Evolutionary conservation across 2,797 vertebrate species (phyloP).

Genomic region (Enteromius anoplus): DNA sequence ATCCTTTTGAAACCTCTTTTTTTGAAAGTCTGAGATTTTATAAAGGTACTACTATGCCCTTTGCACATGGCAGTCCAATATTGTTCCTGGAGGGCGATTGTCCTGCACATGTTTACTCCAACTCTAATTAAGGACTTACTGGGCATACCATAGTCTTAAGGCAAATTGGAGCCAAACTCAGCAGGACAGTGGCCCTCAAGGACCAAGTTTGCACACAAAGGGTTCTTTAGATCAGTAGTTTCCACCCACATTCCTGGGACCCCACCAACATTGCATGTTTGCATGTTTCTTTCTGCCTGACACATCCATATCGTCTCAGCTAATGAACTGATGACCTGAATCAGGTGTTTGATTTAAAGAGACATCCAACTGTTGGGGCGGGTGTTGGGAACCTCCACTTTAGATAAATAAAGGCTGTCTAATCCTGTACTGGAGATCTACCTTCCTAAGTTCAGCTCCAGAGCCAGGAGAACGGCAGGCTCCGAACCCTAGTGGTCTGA

Average conservation of each 20-base stretch:
- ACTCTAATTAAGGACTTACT: background rate
- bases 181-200: background rate
- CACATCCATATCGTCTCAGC: background rate
- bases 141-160: background rate
- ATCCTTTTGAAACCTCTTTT: background rate
- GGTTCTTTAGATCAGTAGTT: background rate
- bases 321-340: background rate
- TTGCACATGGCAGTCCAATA: background rate
- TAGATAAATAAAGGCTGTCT: background rate
- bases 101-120: background rate
- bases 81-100: background rate
- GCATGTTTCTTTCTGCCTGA: background rate
- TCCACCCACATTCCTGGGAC: background rate
- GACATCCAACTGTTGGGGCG: background rate
- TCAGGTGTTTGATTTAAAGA: background rate
- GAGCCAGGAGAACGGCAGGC: too few relatives aligned
- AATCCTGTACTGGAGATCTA: background rate
- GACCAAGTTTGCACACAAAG: background rate
- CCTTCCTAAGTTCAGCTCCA: background rate
- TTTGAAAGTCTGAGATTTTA: background rate
- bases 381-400: background rate
- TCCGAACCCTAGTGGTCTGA: too few relatives aligned
- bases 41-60: background rate
- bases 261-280: background rate
- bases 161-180: background rate